Evolutionary conservation across 2,888 invertebrate species (phyloP), one percentile per base, ranked within the genome.

Genomic region (Phaonia tiefii): DNA sequence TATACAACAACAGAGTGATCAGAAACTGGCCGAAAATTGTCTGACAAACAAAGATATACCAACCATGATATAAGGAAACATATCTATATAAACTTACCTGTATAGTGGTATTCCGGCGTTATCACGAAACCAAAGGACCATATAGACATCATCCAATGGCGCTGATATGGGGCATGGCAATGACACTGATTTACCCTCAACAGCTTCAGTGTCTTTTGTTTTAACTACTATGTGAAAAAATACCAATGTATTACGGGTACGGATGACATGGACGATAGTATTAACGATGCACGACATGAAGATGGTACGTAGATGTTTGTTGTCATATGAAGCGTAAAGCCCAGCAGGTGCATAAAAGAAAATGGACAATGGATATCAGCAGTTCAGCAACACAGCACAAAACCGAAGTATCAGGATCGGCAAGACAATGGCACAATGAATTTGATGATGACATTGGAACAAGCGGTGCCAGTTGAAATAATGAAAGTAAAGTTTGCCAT

Each of bases 91-190:
- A 31, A 76, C 75, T 79, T 49, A 79, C 77, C 96, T 96, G 93
- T 97, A 97, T 70, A 97, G 92, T 17, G 97, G 97, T 87, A 95
- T 95, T 69, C 96, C 96, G 71, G 95, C 95, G 86, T 96, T 96
- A 87, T 96, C 95, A 86, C 95, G 94, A 92, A 97, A 97, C 97
- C 97, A 97, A 91, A 97, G 94, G 83, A 97, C 96, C 96, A 97
- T 96, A 92, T 96, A 95, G 85, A 97, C 95, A 90, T 95, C 96
- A 91, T 97, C 96, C 90, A 96, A 94, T 44, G 95, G 94, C 60
- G 96, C 95, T 83, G 94, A 94, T 81, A 97, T 95, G 91, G 97
- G 96, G 90, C 97, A 97, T 42, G 97, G 96, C 89, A 97, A 93
- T 91, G 95, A 95, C 79, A 96, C 96, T 89, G 95, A 94, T 92